Percentiles rank a stretch among this genome's conserved stretches.
Evolutionary conservation across 2,888 invertebrate species (phyloP).

Genomic region (Drosophila picticornis): DNA sequence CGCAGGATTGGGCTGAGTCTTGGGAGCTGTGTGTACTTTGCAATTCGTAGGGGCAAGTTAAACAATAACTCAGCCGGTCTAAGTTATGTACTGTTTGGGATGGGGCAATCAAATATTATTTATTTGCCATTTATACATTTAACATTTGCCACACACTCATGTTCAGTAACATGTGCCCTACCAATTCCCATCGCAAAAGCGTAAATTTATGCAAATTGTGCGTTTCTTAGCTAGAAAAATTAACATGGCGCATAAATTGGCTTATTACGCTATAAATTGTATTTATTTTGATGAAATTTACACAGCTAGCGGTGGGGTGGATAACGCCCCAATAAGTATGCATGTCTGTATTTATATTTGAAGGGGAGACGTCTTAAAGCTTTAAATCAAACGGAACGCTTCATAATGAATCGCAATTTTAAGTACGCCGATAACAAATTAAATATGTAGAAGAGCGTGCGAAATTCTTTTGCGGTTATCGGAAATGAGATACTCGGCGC

Average conservation of each 20-base stretch:
- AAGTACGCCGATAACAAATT: constrained; percentile 58
- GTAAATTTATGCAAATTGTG: constrained; percentile 77
- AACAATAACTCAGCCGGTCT: constrained; percentile 58
- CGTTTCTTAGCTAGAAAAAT: constrained; percentile 48
- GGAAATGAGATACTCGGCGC: constrained; percentile 55
- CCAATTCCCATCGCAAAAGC: constrained; percentile 11
- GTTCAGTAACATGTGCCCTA: constrained; percentile 48
- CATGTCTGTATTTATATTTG: constrained; percentile 12
- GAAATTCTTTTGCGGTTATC: constrained; percentile 55
- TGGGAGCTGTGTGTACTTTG: constrained; percentile 17
- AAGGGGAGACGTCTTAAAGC: constrained; percentile 39
- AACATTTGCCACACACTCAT: constrained; percentile 58
- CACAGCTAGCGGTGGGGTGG: constrained; percentile 46
- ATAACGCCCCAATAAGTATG: not conserved
- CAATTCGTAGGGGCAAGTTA: constrained; percentile 59
- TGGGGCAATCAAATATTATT: constrained; percentile 75
- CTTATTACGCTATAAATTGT: constrained; percentile 81
- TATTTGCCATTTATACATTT: constrained; percentile 75
- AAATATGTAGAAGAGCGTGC: constrained; percentile 65
- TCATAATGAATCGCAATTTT: constrained; percentile 67
- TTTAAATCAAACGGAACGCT: constrained; percentile 47
- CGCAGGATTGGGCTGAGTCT: not conserved
- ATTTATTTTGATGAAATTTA: constrained; percentile 82
- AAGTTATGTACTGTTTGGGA: constrained; percentile 39
- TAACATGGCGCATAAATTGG: constrained; percentile 77